Evolutionary conservation across 2,888 invertebrate genomes (phyloP).

Genomic region (Onchidella celtica): DNA sequence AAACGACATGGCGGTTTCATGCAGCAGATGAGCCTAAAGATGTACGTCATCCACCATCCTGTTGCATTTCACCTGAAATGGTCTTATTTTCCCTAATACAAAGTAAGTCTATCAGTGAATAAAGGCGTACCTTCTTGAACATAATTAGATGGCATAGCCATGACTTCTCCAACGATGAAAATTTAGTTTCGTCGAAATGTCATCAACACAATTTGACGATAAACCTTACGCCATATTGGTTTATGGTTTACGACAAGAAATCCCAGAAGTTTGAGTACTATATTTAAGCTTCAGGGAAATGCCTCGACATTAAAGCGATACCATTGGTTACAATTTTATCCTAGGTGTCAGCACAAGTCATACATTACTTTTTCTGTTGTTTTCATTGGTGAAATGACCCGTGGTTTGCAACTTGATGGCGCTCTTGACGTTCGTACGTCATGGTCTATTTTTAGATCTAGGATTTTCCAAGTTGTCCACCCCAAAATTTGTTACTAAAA

Average conservation of each 20-base stretch:
- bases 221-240: constrained; percentile 36
- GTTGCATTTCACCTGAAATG: too few relatives aligned
- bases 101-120: too few relatives aligned
- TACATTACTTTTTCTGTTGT: background rate
- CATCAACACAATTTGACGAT: background rate
- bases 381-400: constrained; percentile 29
- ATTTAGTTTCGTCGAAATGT: too few relatives aligned
- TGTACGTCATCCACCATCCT: too few relatives aligned
- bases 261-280: constrained; percentile 9
- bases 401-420: too few relatives aligned
- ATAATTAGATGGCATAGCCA: constrained; percentile 14
- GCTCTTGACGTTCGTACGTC: background rate
- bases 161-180: background rate
- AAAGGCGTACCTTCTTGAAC: constrained; percentile 20
- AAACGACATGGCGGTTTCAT: background rate
- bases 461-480: constrained; percentile 29
- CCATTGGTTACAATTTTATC: constrained; percentile 25
- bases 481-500: background rate
- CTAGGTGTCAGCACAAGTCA: constrained; percentile 19
- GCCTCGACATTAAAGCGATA: background rate
- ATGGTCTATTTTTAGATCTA: constrained; percentile 22
- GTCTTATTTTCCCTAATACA: too few relatives aligned
- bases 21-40: too few relatives aligned
- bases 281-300: constrained; percentile 8
- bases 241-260: constrained; percentile 5